Conservation (phyloP, 2,888 invertebrate genomes). For the Hydrotaea cyrtoneurina region DNA sequence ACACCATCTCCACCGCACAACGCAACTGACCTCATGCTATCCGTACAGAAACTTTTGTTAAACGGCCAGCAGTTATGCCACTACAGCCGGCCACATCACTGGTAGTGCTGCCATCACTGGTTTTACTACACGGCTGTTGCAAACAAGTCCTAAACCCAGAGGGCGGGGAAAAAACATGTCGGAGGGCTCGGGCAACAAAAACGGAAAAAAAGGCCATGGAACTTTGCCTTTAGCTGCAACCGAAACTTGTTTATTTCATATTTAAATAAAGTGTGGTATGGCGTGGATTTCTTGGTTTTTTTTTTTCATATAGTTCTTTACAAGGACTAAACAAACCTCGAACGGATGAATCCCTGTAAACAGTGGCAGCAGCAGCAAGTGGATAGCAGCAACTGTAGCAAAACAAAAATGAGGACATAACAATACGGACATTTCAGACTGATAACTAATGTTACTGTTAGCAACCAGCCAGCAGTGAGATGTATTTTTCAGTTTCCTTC, state of each 20-base stretch:
- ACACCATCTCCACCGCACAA: background rate
- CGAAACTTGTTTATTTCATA: constrained; percentile 66
- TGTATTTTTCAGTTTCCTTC: background rate
- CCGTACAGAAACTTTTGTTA: constrained; percentile 9
- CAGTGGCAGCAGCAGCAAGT: background rate
- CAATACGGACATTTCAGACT: constrained; percentile 49
- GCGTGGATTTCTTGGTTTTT: constrained; percentile 17
- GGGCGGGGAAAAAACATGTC: constrained; percentile 25
- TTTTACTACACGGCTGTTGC: background rate
- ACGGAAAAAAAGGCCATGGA: constrained; percentile 19
- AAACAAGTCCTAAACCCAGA: background rate
- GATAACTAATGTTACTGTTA: constrained; percentile 41
- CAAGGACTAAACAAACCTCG: constrained; percentile 37
- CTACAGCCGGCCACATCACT: too few species aligned
- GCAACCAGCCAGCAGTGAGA: background rate
- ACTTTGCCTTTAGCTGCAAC: constrained; percentile 55
- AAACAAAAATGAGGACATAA: constrained; percentile 12
- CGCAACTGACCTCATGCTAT: constrained; percentile 55
- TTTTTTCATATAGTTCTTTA: background rate
- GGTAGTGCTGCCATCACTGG: too few species aligned
- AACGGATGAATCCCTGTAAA: constrained; percentile 35
- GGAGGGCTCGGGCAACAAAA: too few species aligned
- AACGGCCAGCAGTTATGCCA: background rate
- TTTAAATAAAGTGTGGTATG: constrained; percentile 58
- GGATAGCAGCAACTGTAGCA: background rate